These are phyloP conservation scores for Drosophila aldrichi DNA, from an alignment of 2,888 invertebrate genomes.

Conservation along the genomic window DNA sequence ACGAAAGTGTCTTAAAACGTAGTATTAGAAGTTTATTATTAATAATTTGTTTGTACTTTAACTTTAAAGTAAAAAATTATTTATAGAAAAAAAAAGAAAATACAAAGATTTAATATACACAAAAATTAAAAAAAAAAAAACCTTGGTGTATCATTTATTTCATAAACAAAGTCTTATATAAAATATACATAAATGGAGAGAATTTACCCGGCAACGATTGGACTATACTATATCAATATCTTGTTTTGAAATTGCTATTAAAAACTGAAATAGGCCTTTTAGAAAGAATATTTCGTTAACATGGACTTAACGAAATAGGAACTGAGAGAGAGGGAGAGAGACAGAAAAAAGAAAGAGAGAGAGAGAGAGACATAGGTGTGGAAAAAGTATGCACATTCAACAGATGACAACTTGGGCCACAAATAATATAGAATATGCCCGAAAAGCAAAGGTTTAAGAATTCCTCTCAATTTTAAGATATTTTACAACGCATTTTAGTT, in stretches of 20 bases:
- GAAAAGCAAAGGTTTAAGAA: too few relatives aligned
- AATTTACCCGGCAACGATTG: background rate
- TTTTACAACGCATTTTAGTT: background rate
- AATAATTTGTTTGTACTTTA: slow-evolving; percentile 83
- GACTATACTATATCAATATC: background rate
- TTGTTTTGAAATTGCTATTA: background rate
- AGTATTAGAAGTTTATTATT: slow-evolving; percentile 83
- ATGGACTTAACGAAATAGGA: background rate
- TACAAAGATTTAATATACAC: slow-evolving; percentile 81
- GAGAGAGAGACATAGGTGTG: background rate
- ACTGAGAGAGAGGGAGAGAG: background rate
- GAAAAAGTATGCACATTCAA: background rate
- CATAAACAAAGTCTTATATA: too few relatives aligned
- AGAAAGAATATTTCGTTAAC: background rate
- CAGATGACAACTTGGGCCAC: background rate
- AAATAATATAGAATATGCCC: too few relatives aligned
- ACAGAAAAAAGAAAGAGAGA: background rate
- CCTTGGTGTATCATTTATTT: background rate
- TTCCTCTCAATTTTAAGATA: too few relatives aligned
- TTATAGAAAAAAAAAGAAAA: slow-evolving; percentile 77
- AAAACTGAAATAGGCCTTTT: background rate
- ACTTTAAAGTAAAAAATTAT: slow-evolving; percentile 82
- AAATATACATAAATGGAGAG: background rate
- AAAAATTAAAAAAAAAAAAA: slow-evolving; percentile 57
- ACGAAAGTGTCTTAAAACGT: slow-evolving; percentile 84